Conservation (phyloP, 2,113 vertebrate species). For the Columba janthina region DNA sequence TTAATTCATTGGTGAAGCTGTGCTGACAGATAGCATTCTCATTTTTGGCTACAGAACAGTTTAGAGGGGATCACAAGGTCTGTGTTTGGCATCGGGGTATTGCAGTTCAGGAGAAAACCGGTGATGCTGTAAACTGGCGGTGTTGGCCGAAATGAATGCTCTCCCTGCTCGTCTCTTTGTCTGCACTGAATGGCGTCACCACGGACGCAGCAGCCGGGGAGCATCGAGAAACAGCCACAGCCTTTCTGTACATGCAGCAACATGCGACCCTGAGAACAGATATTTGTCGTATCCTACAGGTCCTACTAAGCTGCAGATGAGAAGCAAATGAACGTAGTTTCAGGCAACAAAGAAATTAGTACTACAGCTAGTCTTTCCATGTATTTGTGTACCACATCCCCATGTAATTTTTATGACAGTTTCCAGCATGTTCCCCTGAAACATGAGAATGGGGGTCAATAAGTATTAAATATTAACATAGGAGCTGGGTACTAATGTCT, state of each 20-base stretch:
- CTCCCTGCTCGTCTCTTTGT: not conserved
- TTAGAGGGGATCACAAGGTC: not conserved
- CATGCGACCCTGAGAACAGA: not conserved
- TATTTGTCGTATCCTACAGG: not conserved
- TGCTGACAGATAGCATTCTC: not conserved
- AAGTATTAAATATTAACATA: constrained; percentile 39
- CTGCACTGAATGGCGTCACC: not conserved
- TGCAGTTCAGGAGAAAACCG: not conserved
- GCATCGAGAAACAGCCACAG: not conserved
- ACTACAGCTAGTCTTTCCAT: not conserved
- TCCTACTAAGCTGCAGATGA: not conserved
- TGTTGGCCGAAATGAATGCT: not conserved
- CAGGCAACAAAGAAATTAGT: not conserved
- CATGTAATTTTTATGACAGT: not conserved
- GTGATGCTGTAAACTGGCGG: not conserved
- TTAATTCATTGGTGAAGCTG: not conserved
- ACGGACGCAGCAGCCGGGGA: not conserved
- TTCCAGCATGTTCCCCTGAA: not conserved
- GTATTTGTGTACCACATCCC: not conserved
- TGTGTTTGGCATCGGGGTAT: not conserved
- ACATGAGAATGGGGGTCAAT: not conserved
- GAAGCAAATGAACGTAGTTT: not conserved
- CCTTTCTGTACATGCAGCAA: not conserved
- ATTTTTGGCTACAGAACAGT: not conserved
- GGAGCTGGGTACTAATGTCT: not conserved